Evolutionary conservation across 1,140 invertebrate species (phyloP).

Genomic region (Drosophila lowei): DNA sequence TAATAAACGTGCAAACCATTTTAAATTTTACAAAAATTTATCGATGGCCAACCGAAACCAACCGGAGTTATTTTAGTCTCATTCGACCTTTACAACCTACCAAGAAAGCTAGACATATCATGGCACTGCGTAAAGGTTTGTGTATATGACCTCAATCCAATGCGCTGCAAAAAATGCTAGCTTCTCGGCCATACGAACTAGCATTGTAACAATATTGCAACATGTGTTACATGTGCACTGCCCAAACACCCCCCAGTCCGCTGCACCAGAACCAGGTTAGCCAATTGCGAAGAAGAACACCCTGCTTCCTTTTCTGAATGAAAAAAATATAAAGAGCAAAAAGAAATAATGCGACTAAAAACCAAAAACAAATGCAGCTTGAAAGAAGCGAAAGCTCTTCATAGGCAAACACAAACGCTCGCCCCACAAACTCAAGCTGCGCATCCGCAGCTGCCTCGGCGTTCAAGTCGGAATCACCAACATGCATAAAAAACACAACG

Average conservation of each 20-base stretch:
- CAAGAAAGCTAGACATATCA: not conserved
- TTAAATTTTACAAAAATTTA: constrained; percentile 24
- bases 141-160: too few species aligned
- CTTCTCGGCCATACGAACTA: constrained; percentile 1
- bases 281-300: not conserved
- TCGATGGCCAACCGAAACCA: constrained; percentile 1
- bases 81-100: constrained; percentile 5
- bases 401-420: too few species aligned
- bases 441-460: too few species aligned
- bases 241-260: not conserved
- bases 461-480: too few species aligned
- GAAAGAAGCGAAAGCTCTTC: too few species aligned
- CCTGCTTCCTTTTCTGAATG: not conserved
- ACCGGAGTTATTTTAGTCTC: constrained; percentile 8
- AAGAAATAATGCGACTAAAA: too few species aligned
- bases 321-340: too few species aligned
- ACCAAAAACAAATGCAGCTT: too few species aligned
- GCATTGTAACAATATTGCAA: not conserved
- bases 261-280: not conserved
- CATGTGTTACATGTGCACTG: not conserved
- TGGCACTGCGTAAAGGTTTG: too few species aligned
- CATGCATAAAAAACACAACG: too few species aligned
- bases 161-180: too few species aligned
- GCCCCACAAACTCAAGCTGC: too few species aligned
- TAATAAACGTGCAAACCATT: constrained; percentile 10